Evolutionary conservation across 2,113 vertebrate genomes (phyloP), one percentile per base, ranked within the genome.

Genomic region (Maccullochella peelii): DNA sequence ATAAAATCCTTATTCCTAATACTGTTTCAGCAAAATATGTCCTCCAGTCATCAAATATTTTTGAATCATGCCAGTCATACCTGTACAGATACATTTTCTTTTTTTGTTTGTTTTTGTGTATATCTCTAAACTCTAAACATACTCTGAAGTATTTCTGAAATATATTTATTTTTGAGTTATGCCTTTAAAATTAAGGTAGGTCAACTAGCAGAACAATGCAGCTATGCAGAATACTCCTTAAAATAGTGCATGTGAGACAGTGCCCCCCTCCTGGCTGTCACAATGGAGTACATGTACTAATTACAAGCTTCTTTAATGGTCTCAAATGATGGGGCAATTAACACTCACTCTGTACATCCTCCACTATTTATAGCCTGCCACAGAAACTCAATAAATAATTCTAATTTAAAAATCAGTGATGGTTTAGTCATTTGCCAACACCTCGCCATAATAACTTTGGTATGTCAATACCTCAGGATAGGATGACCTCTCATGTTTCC

Each of bases 331-430:
- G 11, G 40, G 12, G 36, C 23, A 88, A 91, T 89, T 90, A 90
- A 80, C 90, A 91, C 88, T 15, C 14, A 77, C 82, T 52, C 68
- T 86, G 61, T 10, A 91, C 47, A 80, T 89, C 85, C 79, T 87
- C 59, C 62, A 38, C 79, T 59, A 84, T 77, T 83, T 87, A 73
- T 84, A 73, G 54, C 79, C 61, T 68, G 33, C 21, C 68, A 83
- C 20, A 63, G 6, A 75, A 84, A 27, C 49, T 27, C 42, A 74
- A 82, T 86, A 81, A 74, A 83, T 86, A 70, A 66, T 79, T 90
- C 74, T 86, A 78, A 91, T 88, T 89, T 86, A 77, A 89, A 86
- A 84, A 74, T 44, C 78, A 67, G 57, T 59, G 30, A 72, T 79
- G 58, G 44, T 58, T 79, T 67, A 86, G 50, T 90, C 38, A 85